Evolutionary conservation across 2,888 invertebrate genomes (phyloP), one percentile per base, ranked within the genome.

Genomic region (Parelbella ahira): DNA sequence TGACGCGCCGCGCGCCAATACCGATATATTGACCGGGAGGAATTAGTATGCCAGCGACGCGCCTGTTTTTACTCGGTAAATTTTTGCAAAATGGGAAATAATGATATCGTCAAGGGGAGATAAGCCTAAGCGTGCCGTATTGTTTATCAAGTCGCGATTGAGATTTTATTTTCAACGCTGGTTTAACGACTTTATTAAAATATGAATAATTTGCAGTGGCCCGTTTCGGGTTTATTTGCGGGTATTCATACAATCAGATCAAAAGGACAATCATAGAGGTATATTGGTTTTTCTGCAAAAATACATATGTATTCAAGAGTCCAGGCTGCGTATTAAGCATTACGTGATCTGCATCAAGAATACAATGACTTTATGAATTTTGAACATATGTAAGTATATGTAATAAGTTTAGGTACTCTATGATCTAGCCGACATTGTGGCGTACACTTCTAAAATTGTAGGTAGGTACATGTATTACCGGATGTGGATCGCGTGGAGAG

Each of bases 31-130:
- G 81, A 76, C 76, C 73, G 60, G 70, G 45, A 50, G 54, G 60
- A 79, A 84, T 86, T 84, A 84, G 82, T 86, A 86, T 86, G 79
- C 86, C 54, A 47, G 64, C 53, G 68, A 61, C 70, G 77, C 55
- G 60, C 65, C 65, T 75, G 71, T 77, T 83, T 82, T 80, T 69
- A 63, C 75, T 71, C 67, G 63, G 69, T 72, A 79, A 68, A 62
- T 80, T 84, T 82, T 79, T 70, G 58, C 60, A 75, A 82, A 84
- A 83, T 72, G 67, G 70, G 68, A 80, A 76, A 80, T 86, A 82
- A 86, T 86, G 81, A 83, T 75, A 76, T 78, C 77, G 80, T 82
- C 79, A 76, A 71, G 69, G 65, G 67, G 70, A 81, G 86, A 84
- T 84, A 84, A 82, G 70, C 67, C 64, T 68, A 61, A 69, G 68